phyloP scores from a whole-genome alignment of 2,797 vertebrate species.

The Ptychadena robeensis region DNA sequence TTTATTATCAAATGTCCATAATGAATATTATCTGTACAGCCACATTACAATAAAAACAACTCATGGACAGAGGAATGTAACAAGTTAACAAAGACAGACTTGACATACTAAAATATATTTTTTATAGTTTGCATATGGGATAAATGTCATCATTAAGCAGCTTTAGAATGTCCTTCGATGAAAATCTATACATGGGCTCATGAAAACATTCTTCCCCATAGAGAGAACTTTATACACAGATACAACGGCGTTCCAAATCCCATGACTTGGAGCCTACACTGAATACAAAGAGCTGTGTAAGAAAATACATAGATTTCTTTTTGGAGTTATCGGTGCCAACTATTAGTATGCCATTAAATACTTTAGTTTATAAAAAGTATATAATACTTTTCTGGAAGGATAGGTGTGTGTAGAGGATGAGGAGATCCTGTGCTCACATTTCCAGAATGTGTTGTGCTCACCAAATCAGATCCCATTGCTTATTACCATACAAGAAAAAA shows the following conservation, averaged over 20 bases:
- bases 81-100: constrained; percentile 31
- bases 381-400: constrained; percentile 18
- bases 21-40: constrained; percentile 49
- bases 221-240: background rate
- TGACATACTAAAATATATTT: constrained; percentile 40
- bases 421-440: constrained; percentile 9
- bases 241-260: background rate
- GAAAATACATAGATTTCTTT: constrained; percentile 10
- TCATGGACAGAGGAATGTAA: constrained; percentile 41
- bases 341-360: background rate
- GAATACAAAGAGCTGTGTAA: constrained; percentile 21
- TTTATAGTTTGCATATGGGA: constrained; percentile 15
- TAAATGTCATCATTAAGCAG: constrained; percentile 39
- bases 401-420: constrained; percentile 12
- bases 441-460: background rate
- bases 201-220: background rate
- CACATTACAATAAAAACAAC: constrained; percentile 49
- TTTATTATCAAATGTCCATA: constrained; percentile 59
- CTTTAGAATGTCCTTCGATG: constrained; percentile 1
- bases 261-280: background rate
- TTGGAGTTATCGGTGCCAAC: background rate
- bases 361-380: constrained; percentile 4
- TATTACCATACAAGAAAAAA: constrained; percentile 13
- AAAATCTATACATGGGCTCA: background rate
- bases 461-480: background rate